phyloP scores from a whole-genome alignment of 2,797 vertebrate genomes.

The Carcharodon carcharias region DNA sequence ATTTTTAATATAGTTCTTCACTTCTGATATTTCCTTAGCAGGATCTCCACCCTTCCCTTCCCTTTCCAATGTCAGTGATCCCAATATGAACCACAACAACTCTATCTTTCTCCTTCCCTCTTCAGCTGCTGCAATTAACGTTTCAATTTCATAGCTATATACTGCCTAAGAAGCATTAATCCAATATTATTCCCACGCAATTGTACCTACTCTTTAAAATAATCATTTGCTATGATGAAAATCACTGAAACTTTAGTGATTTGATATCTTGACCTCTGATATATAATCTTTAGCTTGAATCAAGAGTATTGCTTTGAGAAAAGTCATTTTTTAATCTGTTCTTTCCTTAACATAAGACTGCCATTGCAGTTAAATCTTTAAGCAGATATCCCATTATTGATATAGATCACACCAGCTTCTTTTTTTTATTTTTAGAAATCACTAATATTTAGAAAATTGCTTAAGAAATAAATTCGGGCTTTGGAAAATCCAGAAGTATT shows the following conservation, averaged over 20 bases:
- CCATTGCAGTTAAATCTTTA: background rate
- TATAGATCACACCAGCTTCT: background rate
- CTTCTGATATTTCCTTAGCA: background rate
- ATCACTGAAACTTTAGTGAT: background rate
- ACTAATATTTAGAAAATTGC: background rate
- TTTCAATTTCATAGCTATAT: background rate
- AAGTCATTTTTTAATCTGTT: background rate
- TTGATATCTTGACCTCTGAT: background rate
- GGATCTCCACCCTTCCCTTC: background rate
- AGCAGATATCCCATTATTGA: background rate
- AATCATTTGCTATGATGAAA: background rate
- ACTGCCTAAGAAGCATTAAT: background rate
- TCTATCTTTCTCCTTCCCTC: background rate
- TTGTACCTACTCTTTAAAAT: background rate
- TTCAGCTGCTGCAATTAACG: background rate
- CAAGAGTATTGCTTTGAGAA: background rate
- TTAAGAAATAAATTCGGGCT: background rate
- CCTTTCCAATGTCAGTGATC: too few relatives aligned
- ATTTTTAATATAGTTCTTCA: background rate
- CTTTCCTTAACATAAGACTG: background rate
- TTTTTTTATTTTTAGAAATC: background rate
- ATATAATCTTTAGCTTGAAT: conserved; percentile 6
- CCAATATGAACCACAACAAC: background rate
- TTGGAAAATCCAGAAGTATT: background rate
- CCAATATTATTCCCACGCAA: background rate